These are phyloP conservation scores for Gouania willdenowi DNA, from an alignment of 2,797 vertebrate genomes.

Conservation along the genomic window DNA sequence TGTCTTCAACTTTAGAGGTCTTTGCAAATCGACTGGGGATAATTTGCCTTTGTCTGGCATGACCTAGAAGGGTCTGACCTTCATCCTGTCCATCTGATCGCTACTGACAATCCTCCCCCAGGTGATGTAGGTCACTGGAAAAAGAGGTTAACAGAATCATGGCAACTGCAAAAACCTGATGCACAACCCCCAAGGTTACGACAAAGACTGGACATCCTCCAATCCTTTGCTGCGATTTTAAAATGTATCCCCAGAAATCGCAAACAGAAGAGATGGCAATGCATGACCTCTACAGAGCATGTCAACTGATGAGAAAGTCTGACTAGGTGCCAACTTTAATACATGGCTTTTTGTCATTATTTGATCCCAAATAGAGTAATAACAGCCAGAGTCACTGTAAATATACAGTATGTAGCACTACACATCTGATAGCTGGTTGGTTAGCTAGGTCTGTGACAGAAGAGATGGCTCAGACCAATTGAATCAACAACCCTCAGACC, in stretches of 20 bases:
- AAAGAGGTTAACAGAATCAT: neutral
- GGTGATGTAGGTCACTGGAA: constrained; percentile 9
- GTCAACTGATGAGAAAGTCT: constrained; percentile 8
- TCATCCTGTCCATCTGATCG: neutral
- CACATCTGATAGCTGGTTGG: no score
- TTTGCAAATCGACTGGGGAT: neutral
- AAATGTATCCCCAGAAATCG: constrained; percentile 9
- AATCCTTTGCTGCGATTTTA: constrained; percentile 3
- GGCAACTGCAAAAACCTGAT: constrained; percentile 3
- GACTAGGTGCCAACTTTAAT: constrained; percentile 13
- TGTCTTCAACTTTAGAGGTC: no score
- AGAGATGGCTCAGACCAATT: no score
- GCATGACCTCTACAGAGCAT: constrained; percentile 2
- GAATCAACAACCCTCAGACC: no score
- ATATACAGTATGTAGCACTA: no score
- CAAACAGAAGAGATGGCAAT: constrained; percentile 14
- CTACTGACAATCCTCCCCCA: neutral
- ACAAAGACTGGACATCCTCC: constrained; percentile 1
- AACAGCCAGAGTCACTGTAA: no score
- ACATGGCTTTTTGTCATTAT: constrained; percentile 20
- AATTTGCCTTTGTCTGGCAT: neutral
- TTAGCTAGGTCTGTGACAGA: no score
- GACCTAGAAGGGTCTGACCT: neutral
- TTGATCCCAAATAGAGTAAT: no score
- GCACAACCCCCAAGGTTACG: constrained; percentile 1